phyloP scores from a whole-genome alignment of 2,888 invertebrate species.

The Drosophila rellima region DNA sequence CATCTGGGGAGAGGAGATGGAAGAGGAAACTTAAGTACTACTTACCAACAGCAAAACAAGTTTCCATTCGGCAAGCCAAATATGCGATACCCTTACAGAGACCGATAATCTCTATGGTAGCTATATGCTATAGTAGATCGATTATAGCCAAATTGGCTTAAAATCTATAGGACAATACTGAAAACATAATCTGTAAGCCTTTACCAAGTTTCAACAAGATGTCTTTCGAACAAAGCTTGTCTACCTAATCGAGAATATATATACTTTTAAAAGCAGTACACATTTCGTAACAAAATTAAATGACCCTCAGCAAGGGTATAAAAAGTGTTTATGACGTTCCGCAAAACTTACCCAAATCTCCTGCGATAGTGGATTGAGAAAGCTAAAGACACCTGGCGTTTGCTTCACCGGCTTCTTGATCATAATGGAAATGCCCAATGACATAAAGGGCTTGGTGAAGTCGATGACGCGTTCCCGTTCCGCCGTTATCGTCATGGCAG shows the following conservation, averaged over 20 bases:
- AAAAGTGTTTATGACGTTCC: background rate
- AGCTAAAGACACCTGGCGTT: constrained; percentile 98
- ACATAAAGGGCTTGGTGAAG: constrained; percentile 99
- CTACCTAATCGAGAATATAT: too few species aligned
- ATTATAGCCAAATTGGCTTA: too few species aligned
- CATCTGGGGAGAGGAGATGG: constrained; percentile 83
- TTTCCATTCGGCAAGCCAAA: background rate
- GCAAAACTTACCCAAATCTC: constrained; percentile 95
- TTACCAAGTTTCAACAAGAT: too few species aligned
- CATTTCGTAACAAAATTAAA: background rate
- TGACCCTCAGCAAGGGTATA: background rate
- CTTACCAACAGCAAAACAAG: background rate
- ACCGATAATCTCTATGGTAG: too few species aligned
- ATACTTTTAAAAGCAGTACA: background rate
- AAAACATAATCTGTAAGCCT: too few species aligned
- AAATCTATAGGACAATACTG: too few species aligned
- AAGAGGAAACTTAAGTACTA: background rate
- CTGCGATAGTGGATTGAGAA: constrained; percentile 97
- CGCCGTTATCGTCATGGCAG: constrained; percentile 97
- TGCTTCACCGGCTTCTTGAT: constrained; percentile 96
- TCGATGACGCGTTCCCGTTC: constrained; percentile 97
- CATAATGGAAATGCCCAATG: constrained; percentile 97
- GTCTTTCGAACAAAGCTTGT: too few species aligned
- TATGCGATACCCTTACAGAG: background rate
- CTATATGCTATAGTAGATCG: too few species aligned